Percentiles rank a stretch among this genome's conserved stretches.
Conservation (phyloP, 1,140 invertebrate genomes). For the Calliopsis andreniformis region DNA sequence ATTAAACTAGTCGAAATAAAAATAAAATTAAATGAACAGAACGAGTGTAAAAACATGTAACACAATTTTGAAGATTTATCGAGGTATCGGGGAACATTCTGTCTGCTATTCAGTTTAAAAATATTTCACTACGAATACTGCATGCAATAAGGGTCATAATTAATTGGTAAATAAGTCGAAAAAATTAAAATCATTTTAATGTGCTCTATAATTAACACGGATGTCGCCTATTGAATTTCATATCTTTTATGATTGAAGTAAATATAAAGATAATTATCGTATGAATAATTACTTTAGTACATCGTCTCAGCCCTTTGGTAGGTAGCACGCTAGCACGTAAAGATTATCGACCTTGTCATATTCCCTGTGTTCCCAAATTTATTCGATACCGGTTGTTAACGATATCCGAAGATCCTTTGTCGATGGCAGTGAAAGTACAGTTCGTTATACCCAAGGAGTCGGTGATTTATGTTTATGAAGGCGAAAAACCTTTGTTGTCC, state of each 20-base stretch:
- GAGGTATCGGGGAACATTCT: background rate
- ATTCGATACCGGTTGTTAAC: constrained; percentile 48
- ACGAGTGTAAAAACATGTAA: background rate
- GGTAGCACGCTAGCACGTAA: background rate
- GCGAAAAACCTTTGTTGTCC: constrained; percentile 49
- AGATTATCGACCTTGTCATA: background rate
- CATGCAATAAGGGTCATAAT: too few species aligned
- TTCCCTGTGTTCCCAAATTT: constrained; percentile 12
- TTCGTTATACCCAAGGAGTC: constrained; percentile 56
- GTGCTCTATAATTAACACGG: too few species aligned
- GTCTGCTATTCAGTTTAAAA: too few species aligned
- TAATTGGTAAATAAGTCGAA: too few species aligned
- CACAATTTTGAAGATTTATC: background rate
- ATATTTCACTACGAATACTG: too few species aligned
- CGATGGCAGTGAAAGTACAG: constrained; percentile 25
- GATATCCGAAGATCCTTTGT: constrained; percentile 52
- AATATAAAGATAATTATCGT: too few species aligned
- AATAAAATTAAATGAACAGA: background rate
- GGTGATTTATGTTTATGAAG: constrained; percentile 47
- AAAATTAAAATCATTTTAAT: too few species aligned
- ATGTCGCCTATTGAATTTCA: too few species aligned
- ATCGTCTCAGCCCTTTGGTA: background rate
- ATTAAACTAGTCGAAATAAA: background rate
- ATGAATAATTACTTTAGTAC: background rate
- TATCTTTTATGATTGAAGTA: too few species aligned